Conservation (phyloP, 2,888 invertebrate genomes). For the Folsomia candida region DNA sequence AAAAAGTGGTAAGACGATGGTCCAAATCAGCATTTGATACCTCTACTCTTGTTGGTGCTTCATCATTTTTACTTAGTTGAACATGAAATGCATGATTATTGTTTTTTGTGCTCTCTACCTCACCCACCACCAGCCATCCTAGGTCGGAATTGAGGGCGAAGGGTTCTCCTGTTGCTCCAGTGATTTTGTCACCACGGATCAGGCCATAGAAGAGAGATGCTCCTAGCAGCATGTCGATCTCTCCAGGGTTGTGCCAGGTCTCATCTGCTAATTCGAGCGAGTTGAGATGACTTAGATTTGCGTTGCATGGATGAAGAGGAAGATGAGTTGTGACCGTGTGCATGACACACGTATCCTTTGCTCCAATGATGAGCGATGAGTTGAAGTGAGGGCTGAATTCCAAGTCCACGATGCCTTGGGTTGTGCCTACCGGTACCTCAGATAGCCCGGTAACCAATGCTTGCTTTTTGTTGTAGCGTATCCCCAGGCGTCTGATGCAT, state of each 20-base stretch:
- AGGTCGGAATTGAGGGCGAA: constrained; percentile 16
- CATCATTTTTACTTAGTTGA: too few relatives aligned
- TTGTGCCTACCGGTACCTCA: neutral
- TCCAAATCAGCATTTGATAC: constrained; percentile 2
- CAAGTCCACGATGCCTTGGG: neutral
- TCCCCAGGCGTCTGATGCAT: constrained; percentile 5
- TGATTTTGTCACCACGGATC: constrained; percentile 6
- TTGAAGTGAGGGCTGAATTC: constrained; percentile 6
- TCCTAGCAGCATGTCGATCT: constrained; percentile 28
- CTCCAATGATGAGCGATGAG: neutral
- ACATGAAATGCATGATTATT: too few relatives aligned
- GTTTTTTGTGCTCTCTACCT: too few relatives aligned
- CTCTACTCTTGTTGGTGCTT: too few relatives aligned
- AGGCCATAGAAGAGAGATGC: too few relatives aligned
- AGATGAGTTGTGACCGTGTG: constrained; percentile 7
- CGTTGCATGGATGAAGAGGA: too few relatives aligned
- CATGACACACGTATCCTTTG: constrained; percentile 18
- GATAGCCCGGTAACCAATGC: constrained; percentile 11
- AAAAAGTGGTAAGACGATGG: constrained; percentile 14
- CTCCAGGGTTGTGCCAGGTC: constrained; percentile 3
- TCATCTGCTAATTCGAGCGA: constrained; percentile 28
- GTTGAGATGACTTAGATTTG: constrained; percentile 11
- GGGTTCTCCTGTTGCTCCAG: constrained; percentile 15
- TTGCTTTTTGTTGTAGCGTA: neutral
- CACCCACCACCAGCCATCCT: constrained; percentile 30